phyloP scores from a whole-genome alignment of 2,113 vertebrate species.

The Stegostoma tigrinum region DNA sequence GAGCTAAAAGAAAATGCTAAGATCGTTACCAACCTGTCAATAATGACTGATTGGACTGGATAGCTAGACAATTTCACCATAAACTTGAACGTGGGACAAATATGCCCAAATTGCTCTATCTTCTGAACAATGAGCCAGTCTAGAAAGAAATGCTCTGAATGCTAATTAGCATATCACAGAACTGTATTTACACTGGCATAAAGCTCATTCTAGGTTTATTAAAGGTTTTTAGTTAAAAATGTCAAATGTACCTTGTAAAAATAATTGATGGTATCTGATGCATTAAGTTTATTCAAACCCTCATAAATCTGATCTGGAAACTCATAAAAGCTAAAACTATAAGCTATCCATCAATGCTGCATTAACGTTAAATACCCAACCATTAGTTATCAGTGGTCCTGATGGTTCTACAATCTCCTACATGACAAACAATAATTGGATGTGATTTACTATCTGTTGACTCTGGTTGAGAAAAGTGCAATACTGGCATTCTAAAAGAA shows the following conservation, averaged over 20 bases:
- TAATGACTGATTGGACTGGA: background rate
- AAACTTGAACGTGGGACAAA: background rate
- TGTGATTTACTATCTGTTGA: background rate
- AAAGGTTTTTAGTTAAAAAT: constrained; percentile 7
- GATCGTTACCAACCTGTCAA: background rate
- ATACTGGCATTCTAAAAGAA: background rate
- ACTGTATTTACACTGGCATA: background rate
- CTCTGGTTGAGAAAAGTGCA: background rate
- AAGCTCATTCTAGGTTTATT: background rate
- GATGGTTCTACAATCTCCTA: background rate
- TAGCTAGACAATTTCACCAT: background rate
- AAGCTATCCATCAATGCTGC: background rate
- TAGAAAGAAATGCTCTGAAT: background rate
- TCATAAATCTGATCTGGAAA: background rate
- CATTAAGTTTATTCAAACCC: background rate
- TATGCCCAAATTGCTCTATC: background rate
- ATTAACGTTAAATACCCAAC: background rate
- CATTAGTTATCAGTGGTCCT: background rate
- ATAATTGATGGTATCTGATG: background rate
- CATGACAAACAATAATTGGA: background rate
- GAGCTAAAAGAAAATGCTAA: background rate
- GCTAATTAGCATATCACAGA: background rate
- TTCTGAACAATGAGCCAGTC: background rate
- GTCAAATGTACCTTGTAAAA: background rate
- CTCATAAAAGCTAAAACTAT: background rate